Evolutionary conservation across 92 coral and sea anemone genomes (phyloP).

Genomic region (Ricordea florida): DNA sequence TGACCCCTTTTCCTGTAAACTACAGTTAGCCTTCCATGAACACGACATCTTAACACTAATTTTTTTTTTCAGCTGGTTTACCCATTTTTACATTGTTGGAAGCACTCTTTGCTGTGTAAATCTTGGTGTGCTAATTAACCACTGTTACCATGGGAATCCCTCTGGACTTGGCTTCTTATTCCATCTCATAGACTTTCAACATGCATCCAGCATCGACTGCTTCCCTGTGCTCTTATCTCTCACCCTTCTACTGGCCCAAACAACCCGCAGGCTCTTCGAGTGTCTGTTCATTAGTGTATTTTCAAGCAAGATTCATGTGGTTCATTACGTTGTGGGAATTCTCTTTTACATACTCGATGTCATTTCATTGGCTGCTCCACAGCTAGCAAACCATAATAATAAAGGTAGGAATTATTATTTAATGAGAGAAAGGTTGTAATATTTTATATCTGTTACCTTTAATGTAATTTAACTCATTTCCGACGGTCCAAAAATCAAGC

Average conservation of each 20-base stretch:
- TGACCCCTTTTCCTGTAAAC: too few relatives aligned
- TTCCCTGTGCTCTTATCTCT: constrained; percentile 76
- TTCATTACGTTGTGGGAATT: constrained; percentile 77
- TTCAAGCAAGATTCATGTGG: constrained; percentile 83
- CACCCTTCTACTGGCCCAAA: constrained; percentile 69
- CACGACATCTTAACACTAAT: too few relatives aligned
- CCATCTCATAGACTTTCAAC: constrained; percentile 1
- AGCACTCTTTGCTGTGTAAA: constrained; percentile 43
- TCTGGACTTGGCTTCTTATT: background rate
- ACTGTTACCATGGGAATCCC: constrained; percentile 28
- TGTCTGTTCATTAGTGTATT: constrained; percentile 76
- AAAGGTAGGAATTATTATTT: background rate
- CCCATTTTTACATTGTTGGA: constrained; percentile 86
- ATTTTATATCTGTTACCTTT: too few relatives aligned
- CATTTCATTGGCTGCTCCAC: constrained; percentile 65
- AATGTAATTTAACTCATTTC: too few relatives aligned
- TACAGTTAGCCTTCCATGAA: too few relatives aligned
- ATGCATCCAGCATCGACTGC: constrained; percentile 51
- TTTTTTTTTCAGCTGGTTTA: constrained; percentile 91
- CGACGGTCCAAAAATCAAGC: too few relatives aligned
- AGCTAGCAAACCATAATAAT: background rate
- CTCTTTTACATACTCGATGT: constrained; percentile 73
- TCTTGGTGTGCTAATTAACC: constrained; percentile 42
- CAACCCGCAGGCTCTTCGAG: constrained; percentile 79
- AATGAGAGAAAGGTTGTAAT: too few relatives aligned